Conservation (phyloP, 2,888 invertebrate species). For the Agrotis ipsilon region DNA sequence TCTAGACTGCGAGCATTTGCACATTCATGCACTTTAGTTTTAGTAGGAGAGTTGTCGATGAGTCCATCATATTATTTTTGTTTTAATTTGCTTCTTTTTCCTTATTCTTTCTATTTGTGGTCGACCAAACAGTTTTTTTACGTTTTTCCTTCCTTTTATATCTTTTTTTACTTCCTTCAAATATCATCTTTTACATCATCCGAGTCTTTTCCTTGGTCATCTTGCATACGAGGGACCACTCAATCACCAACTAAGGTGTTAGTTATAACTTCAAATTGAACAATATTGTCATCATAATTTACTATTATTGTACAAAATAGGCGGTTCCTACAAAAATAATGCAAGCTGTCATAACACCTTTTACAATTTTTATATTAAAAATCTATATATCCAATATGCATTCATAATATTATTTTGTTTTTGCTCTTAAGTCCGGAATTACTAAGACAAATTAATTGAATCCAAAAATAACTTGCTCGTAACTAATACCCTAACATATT, state of each 20-base stretch:
- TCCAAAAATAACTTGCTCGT: slow-evolving; percentile 3
- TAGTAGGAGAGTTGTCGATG: too few relatives aligned
- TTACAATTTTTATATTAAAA: not conserved
- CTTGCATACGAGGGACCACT: not conserved
- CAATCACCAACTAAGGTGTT: not conserved
- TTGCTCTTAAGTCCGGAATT: not conserved
- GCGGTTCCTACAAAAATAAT: not conserved
- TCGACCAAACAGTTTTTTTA: too few relatives aligned
- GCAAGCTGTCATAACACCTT: not conserved
- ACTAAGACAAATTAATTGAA: not conserved
- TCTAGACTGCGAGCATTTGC: not conserved
- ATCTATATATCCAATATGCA: not conserved
- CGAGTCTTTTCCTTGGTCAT: not conserved
- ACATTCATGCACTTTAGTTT: too few relatives aligned
- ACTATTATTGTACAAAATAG: not conserved
- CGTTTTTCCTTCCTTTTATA: too few relatives aligned
- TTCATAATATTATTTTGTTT: not conserved
- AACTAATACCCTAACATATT: slow-evolving; percentile 25
- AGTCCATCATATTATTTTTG: too few relatives aligned
- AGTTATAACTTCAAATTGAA: not conserved
- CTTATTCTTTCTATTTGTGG: too few relatives aligned
- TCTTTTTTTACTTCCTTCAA: not conserved
- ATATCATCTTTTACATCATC: not conserved
- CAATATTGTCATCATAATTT: not conserved
- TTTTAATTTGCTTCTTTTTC: too few relatives aligned